phyloP scores from a whole-genome alignment of 2,797 vertebrate genomes.

The Sebastiscus albofasciatus region DNA sequence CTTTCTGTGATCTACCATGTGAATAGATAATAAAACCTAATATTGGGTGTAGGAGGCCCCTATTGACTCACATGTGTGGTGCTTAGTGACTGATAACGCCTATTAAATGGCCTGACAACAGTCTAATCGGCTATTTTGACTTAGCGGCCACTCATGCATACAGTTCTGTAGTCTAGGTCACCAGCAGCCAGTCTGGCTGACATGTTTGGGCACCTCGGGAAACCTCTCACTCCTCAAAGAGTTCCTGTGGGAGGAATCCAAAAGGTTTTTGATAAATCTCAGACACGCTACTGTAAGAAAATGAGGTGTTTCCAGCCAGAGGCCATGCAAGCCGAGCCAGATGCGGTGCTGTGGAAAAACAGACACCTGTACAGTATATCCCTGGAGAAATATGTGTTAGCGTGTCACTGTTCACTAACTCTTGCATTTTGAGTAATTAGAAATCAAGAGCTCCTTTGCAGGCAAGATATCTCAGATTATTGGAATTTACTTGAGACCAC shows the following conservation, averaged over 20 bases:
- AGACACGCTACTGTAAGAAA: slow-evolving; percentile 56
- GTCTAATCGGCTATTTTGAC: too few species aligned
- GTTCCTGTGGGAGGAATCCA: slow-evolving; percentile 24
- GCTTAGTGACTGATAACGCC: too few species aligned
- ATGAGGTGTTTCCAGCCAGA: slow-evolving; percentile 40
- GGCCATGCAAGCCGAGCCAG: slow-evolving; percentile 51
- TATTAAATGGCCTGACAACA: too few species aligned
- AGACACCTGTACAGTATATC: slow-evolving; percentile 22
- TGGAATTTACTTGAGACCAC: slow-evolving; percentile 4
- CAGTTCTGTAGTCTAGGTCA: too few species aligned
- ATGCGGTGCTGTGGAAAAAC: slow-evolving; percentile 25
- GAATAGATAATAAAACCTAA: too few species aligned
- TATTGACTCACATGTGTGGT: too few species aligned
- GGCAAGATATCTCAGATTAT: slow-evolving; percentile 26
- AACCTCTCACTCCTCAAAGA: slow-evolving; percentile 14
- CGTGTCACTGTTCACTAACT: slow-evolving; percentile 26
- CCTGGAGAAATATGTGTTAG: slow-evolving; percentile 52
- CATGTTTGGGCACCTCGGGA: slow-evolving; percentile 51
- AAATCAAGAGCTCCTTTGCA: slow-evolving; percentile 33
- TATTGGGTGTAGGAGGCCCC: too few species aligned
- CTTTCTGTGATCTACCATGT: too few species aligned
- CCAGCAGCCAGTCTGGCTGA: slow-evolving; percentile 5
- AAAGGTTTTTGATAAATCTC: slow-evolving; percentile 47
- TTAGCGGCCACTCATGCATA: too few species aligned
- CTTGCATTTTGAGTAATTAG: slow-evolving; percentile 37